A percentile compares a stretch with the other conserved stretches of the same genome.
Evolutionary conservation across 2,888 invertebrate species (phyloP).

Genomic region (Mayetiola destructor): DNA sequence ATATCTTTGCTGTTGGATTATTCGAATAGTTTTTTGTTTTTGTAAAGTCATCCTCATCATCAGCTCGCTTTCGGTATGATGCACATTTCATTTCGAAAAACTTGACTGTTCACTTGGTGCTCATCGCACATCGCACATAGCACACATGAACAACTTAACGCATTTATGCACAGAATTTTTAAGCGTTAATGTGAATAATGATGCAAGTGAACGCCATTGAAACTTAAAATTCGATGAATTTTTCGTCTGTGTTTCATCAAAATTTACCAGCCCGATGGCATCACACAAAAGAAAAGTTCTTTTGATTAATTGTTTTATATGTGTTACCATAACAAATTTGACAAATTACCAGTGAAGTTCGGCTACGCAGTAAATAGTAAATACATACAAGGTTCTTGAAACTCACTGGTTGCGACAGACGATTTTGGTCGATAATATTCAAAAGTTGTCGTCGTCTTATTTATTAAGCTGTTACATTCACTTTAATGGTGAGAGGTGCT

Average conservation of each 20-base stretch:
- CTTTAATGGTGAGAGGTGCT: too few relatives aligned
- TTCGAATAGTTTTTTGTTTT: background rate
- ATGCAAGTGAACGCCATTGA: background rate
- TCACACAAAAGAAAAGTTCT: too few relatives aligned
- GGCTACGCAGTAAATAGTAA: too few relatives aligned
- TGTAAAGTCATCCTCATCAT: slow-evolving; percentile 3
- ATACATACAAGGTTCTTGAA: too few relatives aligned
- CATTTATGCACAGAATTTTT: too few relatives aligned
- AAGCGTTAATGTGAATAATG: slow-evolving; percentile 3
- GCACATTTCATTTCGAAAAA: background rate
- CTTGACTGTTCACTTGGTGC: slow-evolving; percentile 1
- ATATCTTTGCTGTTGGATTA: too few relatives aligned
- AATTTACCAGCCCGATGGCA: too few relatives aligned
- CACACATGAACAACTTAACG: background rate
- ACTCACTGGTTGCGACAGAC: too few relatives aligned
- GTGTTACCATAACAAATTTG: slow-evolving; percentile 16
- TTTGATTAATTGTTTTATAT: slow-evolving; percentile 14
- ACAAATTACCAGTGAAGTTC: slow-evolving; percentile 15
- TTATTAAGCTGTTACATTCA: too few relatives aligned
- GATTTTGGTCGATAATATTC: too few relatives aligned
- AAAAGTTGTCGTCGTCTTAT: too few relatives aligned
- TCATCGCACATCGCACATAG: background rate
- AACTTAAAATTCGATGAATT: background rate
- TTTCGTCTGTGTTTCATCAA: background rate
- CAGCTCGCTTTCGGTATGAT: background rate